These are phyloP conservation scores for Belgica antarctica DNA, from an alignment of 2,888 invertebrate species.

Conservation along the genomic window DNA sequence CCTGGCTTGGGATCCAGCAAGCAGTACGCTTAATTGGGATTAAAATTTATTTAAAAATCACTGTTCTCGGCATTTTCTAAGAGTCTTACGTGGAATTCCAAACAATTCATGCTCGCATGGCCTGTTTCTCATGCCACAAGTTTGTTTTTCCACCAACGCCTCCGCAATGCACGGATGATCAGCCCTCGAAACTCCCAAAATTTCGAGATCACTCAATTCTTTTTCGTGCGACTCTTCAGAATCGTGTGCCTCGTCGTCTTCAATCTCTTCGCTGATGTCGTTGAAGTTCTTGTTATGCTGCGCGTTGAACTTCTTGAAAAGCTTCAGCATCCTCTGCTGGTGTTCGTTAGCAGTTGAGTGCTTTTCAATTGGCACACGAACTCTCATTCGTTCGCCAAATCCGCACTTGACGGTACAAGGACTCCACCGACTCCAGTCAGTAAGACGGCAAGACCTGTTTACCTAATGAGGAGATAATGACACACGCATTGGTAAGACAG, in stretches of 20 bases:
- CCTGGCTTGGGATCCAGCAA: slow-evolving; percentile 60
- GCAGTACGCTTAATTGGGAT: slow-evolving; percentile 47
- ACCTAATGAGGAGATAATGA: no score
- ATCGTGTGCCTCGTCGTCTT: slow-evolving; percentile 45
- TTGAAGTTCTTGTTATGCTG: slow-evolving; percentile 32
- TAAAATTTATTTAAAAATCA: background rate
- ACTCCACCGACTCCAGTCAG: slow-evolving; percentile 77
- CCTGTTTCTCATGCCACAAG: slow-evolving; percentile 50
- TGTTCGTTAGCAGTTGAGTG: slow-evolving; percentile 46
- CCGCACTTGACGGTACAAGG: slow-evolving; percentile 79
- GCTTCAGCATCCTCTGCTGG: slow-evolving; percentile 35
- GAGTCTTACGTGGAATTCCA: slow-evolving; percentile 38
- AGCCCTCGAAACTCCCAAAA: slow-evolving; percentile 46
- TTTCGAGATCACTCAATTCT: slow-evolving; percentile 51
- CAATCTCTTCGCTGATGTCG: slow-evolving; percentile 39
- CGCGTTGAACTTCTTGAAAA: slow-evolving; percentile 22
- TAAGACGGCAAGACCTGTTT: slow-evolving; percentile 59
- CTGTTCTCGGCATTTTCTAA: background rate
- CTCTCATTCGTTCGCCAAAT: slow-evolving; percentile 65
- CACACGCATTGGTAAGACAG: no score
- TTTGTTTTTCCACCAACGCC: slow-evolving; percentile 57
- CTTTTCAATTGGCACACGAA: slow-evolving; percentile 53
- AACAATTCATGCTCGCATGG: slow-evolving; percentile 33
- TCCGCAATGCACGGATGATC: slow-evolving; percentile 53
- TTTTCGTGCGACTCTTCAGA: slow-evolving; percentile 49